Evolutionary conservation across 2,888 invertebrate genomes (phyloP), one percentile per base, ranked within the genome.

Genomic region (Scaptomyza parva): DNA sequence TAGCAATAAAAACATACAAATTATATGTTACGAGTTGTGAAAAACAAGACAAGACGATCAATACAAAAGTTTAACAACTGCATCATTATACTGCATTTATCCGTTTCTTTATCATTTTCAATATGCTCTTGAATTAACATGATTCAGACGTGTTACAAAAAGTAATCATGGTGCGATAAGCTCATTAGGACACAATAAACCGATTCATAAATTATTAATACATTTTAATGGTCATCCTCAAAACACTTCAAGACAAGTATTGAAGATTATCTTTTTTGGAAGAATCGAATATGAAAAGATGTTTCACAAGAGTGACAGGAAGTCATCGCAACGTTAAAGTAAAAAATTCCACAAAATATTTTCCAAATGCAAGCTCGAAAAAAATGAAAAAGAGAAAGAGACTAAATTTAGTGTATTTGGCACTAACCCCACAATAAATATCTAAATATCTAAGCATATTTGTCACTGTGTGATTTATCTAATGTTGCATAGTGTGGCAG

Each of bases 391-490:
- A 63, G 62, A 55, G 57, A 76, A 68, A 64, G 63, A 61, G 11
- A 6, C 48, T 30, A 20, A 44, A 20, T 26, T 22, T 30, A 64
- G 41, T 52, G 41, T 41, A 26, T 14, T 6, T 57, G 54, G 51
- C 44, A 43, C 11, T 37, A 17, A 18, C 22, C 35, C 22, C 35
- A 26, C 40, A 60, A 51, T 66, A 66, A 67, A 57, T 62, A 52
- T 41, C 44, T 53, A 61, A 61, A 71, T 54, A 71, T 74, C 57
- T 60, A 7, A 41, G 33, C 50, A 58, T 47, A 78, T 78, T 78
- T 78, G 77, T 78, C 77, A 78, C 64, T 69, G 35, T 50, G 61
- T 78, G 76, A 78, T 78, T 78, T 76, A 78, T 71, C 60, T 67
- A 60, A 66, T 57, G 76, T 45, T 51, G 64, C 48, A 39, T 12